Conservation (phyloP, 2,113 vertebrate species). For the Atrichornis clamosus region DNA sequence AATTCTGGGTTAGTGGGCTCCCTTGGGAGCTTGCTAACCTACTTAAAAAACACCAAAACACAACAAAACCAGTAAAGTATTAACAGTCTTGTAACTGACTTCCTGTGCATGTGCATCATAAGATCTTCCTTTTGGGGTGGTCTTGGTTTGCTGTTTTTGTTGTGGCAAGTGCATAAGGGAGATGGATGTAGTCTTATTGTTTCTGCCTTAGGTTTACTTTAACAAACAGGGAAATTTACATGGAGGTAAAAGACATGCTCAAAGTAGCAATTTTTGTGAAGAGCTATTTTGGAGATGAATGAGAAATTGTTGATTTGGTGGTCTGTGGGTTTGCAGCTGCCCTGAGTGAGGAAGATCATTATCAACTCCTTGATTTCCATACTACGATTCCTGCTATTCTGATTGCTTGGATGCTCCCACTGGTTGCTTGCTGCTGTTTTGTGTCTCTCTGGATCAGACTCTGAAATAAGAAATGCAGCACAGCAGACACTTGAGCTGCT, state of each 20-base stretch:
- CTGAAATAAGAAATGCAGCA: neutral
- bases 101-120: neutral
- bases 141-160: neutral
- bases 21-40: constrained; percentile 53
- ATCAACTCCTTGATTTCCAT: neutral
- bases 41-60: neutral
- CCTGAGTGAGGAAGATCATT: neutral
- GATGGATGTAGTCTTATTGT: neutral
- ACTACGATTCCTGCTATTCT: neutral
- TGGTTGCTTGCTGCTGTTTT: neutral
- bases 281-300: neutral
- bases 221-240: neutral
- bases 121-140: neutral
- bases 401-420: neutral
- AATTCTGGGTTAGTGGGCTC: constrained; percentile 32
- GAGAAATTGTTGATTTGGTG: neutral
- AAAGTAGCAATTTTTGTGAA: neutral
- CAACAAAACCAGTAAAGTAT: neutral
- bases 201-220: neutral
- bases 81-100: neutral
- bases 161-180: neutral
- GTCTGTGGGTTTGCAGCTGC: neutral
- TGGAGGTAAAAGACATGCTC: neutral
- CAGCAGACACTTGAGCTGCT: neutral
- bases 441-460: neutral